Evolutionary conservation across 1,140 invertebrate species (phyloP).

Genomic region (Rhopalosiphum maidis): DNA sequence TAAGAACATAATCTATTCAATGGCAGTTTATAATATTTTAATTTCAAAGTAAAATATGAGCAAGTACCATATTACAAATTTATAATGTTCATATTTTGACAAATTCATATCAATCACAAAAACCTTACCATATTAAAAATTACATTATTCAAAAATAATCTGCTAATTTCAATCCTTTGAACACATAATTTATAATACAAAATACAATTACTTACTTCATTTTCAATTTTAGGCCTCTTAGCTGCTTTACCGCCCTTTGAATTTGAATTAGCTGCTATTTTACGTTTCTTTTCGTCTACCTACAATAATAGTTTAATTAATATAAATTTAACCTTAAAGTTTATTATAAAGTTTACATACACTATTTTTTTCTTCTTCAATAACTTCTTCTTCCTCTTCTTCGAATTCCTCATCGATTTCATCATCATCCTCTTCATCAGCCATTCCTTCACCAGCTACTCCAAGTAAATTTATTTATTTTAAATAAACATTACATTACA

Average conservation of each 20-base stretch:
- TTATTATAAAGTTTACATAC: conserved; percentile 56
- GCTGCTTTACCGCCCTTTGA: conserved; percentile 58
- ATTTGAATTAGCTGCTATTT: conserved; percentile 60
- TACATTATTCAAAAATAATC: no score
- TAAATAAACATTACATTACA: background rate
- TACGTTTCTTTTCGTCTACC: conserved; percentile 61
- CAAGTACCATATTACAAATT: no score
- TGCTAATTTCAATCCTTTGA: no score
- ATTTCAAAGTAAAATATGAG: no score
- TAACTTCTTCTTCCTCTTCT: conserved; percentile 77
- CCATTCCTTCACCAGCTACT: conserved; percentile 68
- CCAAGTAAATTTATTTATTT: conserved; percentile 53
- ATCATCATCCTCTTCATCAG: conserved; percentile 78
- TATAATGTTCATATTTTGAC: no score
- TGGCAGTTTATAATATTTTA: no score
- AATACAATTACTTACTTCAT: conserved; percentile 53
- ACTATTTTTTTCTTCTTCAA: conserved; percentile 63
- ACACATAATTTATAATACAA: no score
- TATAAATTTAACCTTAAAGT: background rate
- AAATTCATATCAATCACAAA: no score
- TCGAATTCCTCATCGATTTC: conserved; percentile 68
- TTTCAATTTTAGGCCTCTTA: conserved; percentile 59
- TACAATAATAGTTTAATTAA: conserved; percentile 56
- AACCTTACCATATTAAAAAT: no score
- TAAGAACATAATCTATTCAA: no score